Evolutionary conservation across 1,140 invertebrate genomes (phyloP).

Genomic region (Ostrea denselamellosa): DNA sequence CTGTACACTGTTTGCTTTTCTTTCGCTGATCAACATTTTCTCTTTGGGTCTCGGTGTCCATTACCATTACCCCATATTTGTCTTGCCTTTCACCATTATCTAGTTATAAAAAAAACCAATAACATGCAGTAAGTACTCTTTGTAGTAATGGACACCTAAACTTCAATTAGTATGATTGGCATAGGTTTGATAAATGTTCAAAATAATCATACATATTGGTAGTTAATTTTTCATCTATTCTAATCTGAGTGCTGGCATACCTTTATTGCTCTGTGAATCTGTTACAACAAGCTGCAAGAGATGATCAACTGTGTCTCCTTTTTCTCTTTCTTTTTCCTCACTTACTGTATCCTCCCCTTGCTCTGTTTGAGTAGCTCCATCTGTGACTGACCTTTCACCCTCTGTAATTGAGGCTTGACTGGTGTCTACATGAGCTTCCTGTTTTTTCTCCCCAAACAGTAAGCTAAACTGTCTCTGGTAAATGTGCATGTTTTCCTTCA

Average conservation of each 20-base stretch:
- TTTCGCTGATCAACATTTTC: slow-evolving; percentile 13
- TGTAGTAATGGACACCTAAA: background rate
- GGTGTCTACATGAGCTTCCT: background rate
- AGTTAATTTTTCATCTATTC: background rate
- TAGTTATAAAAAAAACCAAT: background rate
- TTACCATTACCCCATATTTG: background rate
- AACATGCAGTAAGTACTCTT: background rate
- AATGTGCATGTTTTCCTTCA: background rate
- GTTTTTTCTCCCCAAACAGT: background rate
- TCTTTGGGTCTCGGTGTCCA: background rate
- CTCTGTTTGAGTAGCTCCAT: background rate
- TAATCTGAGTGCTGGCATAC: no score
- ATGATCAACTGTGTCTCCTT: background rate
- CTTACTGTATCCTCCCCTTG: background rate
- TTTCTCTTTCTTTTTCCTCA: background rate
- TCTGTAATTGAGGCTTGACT: background rate
- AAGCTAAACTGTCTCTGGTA: slow-evolving; percentile 15
- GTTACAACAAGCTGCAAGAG: background rate
- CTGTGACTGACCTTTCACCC: background rate
- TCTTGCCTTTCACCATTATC: background rate
- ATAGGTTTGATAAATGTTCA: background rate
- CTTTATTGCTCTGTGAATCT: background rate
- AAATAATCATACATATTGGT: background rate
- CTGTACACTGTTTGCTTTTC: background rate
- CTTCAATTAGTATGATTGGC: background rate